phyloP scores from a whole-genome alignment of 64 coral and sea anemone genomes.

The Pachyseris speciosa region DNA sequence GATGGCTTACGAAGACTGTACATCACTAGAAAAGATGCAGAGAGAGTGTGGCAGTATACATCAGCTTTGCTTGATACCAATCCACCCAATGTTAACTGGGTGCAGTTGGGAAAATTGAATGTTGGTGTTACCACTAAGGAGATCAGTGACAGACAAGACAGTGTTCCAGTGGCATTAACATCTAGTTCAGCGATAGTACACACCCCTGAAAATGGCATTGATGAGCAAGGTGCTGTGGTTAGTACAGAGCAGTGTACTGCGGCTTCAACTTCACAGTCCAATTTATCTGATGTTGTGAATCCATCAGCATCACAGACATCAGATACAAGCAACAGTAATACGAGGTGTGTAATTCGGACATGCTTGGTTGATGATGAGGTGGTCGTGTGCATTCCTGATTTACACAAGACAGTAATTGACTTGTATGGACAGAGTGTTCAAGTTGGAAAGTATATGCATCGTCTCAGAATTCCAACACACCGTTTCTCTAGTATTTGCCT shows the following conservation, averaged over 20 bases:
- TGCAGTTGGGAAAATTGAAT: not conserved
- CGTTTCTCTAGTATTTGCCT: constrained; percentile 67
- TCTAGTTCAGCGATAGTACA: not conserved
- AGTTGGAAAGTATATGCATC: constrained; percentile 81
- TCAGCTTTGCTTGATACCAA: constrained; percentile 68
- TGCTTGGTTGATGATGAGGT: constrained; percentile 60
- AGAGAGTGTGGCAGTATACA: constrained; percentile 69
- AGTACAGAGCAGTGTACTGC: not conserved
- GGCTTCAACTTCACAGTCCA: not conserved
- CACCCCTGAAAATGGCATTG: not conserved
- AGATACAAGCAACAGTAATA: not conserved
- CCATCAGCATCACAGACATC: not conserved
- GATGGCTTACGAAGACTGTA: constrained; percentile 24
- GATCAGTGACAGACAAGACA: not conserved
- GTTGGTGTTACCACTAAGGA: not conserved
- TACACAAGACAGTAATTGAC: constrained; percentile 83
- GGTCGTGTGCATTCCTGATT: constrained; percentile 90
- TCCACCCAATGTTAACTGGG: constrained; percentile 48
- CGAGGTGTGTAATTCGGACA: constrained; percentile 66
- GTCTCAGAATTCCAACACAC: constrained; percentile 77
- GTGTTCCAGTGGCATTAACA: not conserved
- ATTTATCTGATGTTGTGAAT: not conserved
- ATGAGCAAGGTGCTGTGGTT: not conserved
- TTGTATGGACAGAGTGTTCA: constrained; percentile 82
- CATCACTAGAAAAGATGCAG: constrained; percentile 66